Evolutionary conservation across 2,113 vertebrate genomes (phyloP).

Genomic region (Peromyscus leucopus): DNA sequence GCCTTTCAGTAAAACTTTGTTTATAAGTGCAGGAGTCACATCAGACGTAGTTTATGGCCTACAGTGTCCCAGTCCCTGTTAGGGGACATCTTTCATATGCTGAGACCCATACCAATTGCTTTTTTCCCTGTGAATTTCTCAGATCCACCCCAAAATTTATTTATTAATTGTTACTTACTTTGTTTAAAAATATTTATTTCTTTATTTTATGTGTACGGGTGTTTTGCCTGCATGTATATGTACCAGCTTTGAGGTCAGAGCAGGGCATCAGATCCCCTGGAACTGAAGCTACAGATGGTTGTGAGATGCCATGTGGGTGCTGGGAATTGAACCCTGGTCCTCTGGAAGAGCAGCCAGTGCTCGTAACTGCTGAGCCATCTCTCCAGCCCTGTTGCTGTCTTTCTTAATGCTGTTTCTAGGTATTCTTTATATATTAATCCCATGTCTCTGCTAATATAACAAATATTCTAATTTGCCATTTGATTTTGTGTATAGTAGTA

Average conservation of each 20-base stretch:
- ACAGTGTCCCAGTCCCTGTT: not conserved
- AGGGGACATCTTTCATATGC: not conserved
- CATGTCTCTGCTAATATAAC: not conserved
- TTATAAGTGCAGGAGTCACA: not conserved
- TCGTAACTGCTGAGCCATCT: not conserved
- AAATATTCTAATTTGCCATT: not conserved
- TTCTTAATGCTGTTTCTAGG: not conserved
- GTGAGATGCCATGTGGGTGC: not conserved
- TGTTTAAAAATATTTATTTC: not conserved
- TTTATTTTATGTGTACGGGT: not conserved
- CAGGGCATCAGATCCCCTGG: not conserved
- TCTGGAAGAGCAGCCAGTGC: not conserved
- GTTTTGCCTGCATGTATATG: not conserved
- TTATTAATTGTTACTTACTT: not conserved
- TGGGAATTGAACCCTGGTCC: not conserved
- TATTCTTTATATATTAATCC: not conserved
- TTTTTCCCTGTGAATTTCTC: not conserved
- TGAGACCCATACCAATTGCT: not conserved
- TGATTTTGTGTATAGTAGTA: constrained; percentile 19
- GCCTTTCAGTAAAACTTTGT: not conserved
- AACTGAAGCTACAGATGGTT: not conserved
- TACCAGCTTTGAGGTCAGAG: not conserved
- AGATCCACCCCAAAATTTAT: not conserved
- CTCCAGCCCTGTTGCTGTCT: not conserved
- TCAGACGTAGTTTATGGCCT: not conserved